These are phyloP conservation scores for Agrochola litura DNA, from an alignment of 2,888 invertebrate species.

Conservation along the genomic window DNA sequence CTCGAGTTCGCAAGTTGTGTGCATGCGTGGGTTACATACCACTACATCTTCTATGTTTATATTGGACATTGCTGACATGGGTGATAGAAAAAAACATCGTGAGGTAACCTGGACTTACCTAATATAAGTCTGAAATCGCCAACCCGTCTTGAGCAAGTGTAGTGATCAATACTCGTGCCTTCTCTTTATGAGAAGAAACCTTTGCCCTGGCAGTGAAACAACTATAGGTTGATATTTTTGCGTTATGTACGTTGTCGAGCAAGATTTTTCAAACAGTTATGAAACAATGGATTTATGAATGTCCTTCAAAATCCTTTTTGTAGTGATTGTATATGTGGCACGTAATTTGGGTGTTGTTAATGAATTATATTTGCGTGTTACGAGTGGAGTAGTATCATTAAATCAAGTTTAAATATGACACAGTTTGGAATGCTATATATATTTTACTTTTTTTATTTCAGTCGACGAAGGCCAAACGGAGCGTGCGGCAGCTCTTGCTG, in stretches of 20 bases:
- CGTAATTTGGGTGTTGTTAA: neutral
- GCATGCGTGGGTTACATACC: no score
- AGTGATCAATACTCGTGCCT: no score
- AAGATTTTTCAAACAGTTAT: neutral
- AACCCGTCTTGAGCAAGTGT: neutral
- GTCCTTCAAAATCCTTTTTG: neutral
- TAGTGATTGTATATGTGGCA: neutral
- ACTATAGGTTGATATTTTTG: neutral
- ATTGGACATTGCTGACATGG: no score
- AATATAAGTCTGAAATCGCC: no score
- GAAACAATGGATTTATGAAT: neutral
- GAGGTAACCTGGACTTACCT: neutral
- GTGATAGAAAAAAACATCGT: neutral
- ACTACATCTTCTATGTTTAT: no score
- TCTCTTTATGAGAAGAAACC: no score
- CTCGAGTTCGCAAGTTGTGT: no score
- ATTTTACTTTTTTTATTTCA: conserved; percentile 71
- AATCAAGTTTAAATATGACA: neutral
- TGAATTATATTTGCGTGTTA: neutral
- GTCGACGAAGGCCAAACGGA: conserved; percentile 95
- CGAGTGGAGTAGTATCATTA: neutral
- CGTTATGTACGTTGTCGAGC: neutral
- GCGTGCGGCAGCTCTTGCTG: conserved; percentile 95
- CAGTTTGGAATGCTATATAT: neutral
- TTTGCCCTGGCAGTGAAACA: neutral